Percentiles rank a stretch among this genome's conserved stretches.
Conservation (phyloP, 2,888 invertebrate genomes). For the Mythimna lalbum region DNA sequence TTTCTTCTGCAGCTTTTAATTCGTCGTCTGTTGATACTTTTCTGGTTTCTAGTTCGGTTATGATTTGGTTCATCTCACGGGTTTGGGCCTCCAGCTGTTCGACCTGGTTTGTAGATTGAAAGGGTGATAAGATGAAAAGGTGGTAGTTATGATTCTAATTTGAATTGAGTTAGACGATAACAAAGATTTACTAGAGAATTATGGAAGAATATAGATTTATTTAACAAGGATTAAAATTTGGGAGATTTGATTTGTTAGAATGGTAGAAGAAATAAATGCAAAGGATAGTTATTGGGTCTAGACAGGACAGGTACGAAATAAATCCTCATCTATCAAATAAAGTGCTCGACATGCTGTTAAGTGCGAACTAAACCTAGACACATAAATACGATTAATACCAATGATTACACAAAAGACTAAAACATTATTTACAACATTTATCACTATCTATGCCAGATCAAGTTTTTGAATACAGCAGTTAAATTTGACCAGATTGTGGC, state of each 20-base stretch:
- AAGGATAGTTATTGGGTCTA: not conserved
- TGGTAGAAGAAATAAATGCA: not conserved
- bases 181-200: not conserved
- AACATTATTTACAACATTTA: slow-evolving; percentile 16
- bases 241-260: not conserved
- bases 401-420: not conserved
- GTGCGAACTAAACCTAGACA: slow-evolving; percentile 32
- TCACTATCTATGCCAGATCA: slow-evolving; percentile 12
- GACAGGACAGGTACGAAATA: not conserved
- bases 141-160: not conserved
- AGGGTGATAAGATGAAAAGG: slow-evolving; percentile 32
- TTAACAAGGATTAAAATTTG: not conserved
- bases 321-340: not conserved
- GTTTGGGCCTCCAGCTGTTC: slow-evolving; percentile 95
- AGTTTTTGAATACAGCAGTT: not conserved
- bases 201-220: not conserved
- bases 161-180: not conserved
- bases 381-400: not conserved
- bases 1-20: slow-evolving; percentile 94
- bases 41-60: slow-evolving; percentile 91
- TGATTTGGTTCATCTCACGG: slow-evolving; percentile 92
- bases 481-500: too few relatives aligned
- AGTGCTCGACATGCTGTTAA: slow-evolving; percentile 53
- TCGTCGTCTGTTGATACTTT: slow-evolving; percentile 93
- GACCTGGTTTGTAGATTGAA: slow-evolving; percentile 88